Evolutionary conservation across 2,888 invertebrate genomes (phyloP).

Genomic region (Thecocarcelia acutangulata): DNA sequence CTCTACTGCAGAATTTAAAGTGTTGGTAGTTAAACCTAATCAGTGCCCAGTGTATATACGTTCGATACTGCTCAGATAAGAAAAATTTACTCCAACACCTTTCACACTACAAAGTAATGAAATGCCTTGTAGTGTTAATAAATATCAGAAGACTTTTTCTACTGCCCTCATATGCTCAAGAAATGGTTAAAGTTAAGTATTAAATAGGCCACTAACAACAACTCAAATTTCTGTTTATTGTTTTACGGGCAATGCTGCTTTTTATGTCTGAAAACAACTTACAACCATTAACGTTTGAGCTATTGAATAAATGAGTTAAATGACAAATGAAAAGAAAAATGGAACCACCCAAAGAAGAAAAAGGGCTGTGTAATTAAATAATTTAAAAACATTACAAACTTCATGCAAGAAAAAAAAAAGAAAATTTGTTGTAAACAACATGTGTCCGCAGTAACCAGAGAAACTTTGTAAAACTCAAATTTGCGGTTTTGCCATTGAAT

Average conservation of each 20-base stretch:
- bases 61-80: too few species aligned
- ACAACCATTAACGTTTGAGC: too few species aligned
- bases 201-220: background rate
- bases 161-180: too few species aligned
- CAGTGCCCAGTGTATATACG: too few species aligned
- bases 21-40: too few species aligned
- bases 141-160: too few species aligned
- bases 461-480: conserved; percentile 28
- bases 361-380: conserved; percentile 45
- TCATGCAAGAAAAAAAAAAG: background rate
- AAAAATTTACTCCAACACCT: too few species aligned
- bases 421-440: conserved; percentile 27
- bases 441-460: conserved; percentile 10
- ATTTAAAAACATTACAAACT: conserved; percentile 28
- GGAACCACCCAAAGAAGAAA: conserved; percentile 1
- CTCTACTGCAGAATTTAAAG: too few species aligned
- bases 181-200: too few species aligned
- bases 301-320: conserved; percentile 5
- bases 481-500: conserved; percentile 59
- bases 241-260: background rate
- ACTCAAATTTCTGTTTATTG: conserved; percentile 27
- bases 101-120: too few species aligned
- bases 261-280: too few species aligned
- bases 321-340: background rate
- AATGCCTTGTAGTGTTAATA: too few species aligned